Percentiles rank a stretch among this genome's conserved stretches.
These are phyloP conservation scores for Anisognathus igniventris DNA, from an alignment of 2,797 vertebrate genomes.

Conservation along the genomic window DNA sequence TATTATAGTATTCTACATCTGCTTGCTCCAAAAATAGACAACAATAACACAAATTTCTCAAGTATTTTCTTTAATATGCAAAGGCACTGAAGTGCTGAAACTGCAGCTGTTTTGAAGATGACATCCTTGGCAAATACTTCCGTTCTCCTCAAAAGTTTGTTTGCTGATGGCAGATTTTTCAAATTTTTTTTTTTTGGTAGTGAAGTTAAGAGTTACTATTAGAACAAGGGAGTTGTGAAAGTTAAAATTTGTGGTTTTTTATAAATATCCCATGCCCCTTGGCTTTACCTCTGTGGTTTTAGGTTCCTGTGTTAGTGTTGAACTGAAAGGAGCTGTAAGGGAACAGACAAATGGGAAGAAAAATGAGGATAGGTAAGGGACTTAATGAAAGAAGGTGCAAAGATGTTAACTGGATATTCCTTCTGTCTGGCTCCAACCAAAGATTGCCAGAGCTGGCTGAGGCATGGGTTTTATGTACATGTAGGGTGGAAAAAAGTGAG, in stretches of 20 bases:
- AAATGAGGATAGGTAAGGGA: background rate
- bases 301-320: background rate
- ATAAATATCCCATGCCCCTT: background rate
- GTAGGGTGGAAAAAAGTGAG: background rate
- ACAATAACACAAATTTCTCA: background rate
- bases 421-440: background rate
- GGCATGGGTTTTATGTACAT: background rate
- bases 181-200: background rate
- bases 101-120: background rate
- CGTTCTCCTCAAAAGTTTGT: background rate
- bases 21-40: background rate
- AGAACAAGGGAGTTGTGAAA: background rate
- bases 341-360: background rate
- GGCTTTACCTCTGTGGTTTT: background rate
- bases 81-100: background rate
- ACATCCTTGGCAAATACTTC: background rate
- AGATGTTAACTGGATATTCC: background rate
- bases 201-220: background rate
- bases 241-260: fast-evolving
- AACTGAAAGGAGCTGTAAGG: background rate
- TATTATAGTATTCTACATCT: background rate
- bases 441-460: background rate
- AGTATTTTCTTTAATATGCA: background rate
- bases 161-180: background rate
- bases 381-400: background rate